Conservation (phyloP, 1,140 invertebrate genomes). For the Lucilia cuprina region DNA sequence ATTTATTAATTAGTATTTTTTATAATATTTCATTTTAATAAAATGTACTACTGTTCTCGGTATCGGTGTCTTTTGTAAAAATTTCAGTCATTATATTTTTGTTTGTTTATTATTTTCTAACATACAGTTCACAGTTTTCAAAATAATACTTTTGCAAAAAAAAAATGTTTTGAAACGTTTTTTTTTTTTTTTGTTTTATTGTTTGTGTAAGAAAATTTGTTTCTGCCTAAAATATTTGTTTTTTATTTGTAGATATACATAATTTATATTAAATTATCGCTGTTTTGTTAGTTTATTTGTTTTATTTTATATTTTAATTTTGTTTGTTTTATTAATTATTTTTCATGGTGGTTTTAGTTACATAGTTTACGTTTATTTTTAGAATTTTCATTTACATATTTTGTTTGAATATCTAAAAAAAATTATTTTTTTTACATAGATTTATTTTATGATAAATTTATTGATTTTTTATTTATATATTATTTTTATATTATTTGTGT, state of each 20-base stretch:
- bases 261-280: not conserved
- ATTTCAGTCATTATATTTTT: conserved; percentile 1
- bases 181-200: not conserved
- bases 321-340: conserved; percentile 42
- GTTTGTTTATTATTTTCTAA: conserved; percentile 26
- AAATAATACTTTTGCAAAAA: conserved; percentile 1
- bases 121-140: not conserved
- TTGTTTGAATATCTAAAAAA: not conserved
- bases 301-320: conserved; percentile 29
- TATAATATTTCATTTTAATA: not conserved
- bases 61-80: not conserved
- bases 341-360: conserved; percentile 39
- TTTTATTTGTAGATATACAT: not conserved
- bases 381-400: conserved; percentile 30
- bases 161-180: not conserved
- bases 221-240: conserved; percentile 3
- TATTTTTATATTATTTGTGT: conserved; percentile 15
- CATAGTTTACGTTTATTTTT: conserved; percentile 39
- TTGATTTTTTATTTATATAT: not conserved
- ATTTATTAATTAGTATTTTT: too few relatives aligned
- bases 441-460: conserved; percentile 8
- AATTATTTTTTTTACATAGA: not conserved
- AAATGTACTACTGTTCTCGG: not conserved
- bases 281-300: not conserved
- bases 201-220: conserved; percentile 7